Conservation (phyloP, 2,888 invertebrate species). For the Andrena marginata region DNA sequence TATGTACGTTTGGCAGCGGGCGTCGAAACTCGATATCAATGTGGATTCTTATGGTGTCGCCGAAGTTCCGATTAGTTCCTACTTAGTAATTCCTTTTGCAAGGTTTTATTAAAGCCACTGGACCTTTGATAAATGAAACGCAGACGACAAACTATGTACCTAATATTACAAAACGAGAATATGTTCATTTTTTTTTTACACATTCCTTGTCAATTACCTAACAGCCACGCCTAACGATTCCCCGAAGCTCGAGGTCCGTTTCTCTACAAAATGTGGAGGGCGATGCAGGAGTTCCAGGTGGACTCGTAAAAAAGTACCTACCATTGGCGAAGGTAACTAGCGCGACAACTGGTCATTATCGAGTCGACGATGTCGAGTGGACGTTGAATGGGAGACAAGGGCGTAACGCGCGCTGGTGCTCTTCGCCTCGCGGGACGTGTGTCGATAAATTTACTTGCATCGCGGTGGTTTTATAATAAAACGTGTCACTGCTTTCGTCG, state of each 20-base stretch:
- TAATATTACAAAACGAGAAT: no score
- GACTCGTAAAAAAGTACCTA: constrained; percentile 9
- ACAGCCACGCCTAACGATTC: not conserved
- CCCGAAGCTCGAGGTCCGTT: not conserved
- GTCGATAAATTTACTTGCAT: constrained; percentile 71
- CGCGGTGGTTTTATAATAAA: constrained; percentile 66
- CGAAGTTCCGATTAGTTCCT: no score
- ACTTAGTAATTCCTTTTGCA: no score
- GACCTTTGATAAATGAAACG: no score
- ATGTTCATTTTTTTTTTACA: no score
- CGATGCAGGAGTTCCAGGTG: no score
- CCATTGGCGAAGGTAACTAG: constrained; percentile 15
- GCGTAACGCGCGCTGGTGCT: constrained; percentile 54
- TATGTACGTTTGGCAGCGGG: no score
- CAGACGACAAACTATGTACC: no score
- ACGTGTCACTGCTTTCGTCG: constrained; percentile 50
- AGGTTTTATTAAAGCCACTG: no score
- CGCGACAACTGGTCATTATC: constrained; percentile 49
- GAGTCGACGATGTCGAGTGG: constrained; percentile 40
- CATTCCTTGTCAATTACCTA: not conserved
- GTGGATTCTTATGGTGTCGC: no score
- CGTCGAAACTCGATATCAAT: no score
- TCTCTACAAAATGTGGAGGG: no score
- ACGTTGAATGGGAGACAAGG: constrained; percentile 61
- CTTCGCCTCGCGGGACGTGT: constrained; percentile 54